A percentile compares a stretch with the other conserved stretches of the same genome.
Conservation (phyloP, 2,797 vertebrate species). For the Danio aesculapii region DNA sequence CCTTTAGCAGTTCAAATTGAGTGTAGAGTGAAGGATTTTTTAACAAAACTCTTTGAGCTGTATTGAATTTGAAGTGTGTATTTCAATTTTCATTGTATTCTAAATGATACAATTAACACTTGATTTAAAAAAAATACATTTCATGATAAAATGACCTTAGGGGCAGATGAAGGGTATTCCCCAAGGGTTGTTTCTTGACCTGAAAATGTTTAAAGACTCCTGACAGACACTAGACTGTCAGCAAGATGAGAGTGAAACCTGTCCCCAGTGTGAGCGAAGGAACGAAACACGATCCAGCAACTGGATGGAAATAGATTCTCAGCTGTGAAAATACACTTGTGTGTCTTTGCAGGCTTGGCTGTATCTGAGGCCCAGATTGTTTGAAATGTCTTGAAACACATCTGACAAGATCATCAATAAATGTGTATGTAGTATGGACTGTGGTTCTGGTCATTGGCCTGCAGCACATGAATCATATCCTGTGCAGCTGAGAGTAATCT, state of each 20-base stretch:
- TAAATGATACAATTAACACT: too few relatives aligned
- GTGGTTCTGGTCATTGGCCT: not conserved
- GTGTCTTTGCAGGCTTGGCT: slow-evolving; percentile 2
- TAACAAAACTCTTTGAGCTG: too few relatives aligned
- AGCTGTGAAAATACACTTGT: not conserved
- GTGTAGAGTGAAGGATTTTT: too few relatives aligned
- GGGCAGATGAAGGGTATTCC: too few relatives aligned
- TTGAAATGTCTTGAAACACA: slow-evolving; percentile 16
- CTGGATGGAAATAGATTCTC: slow-evolving; percentile 39
- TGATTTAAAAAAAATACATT: too few relatives aligned
- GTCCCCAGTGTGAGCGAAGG: slow-evolving; percentile 3
- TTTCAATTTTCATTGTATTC: too few relatives aligned
- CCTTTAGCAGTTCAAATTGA: too few relatives aligned
- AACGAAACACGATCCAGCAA: slow-evolving; percentile 44
- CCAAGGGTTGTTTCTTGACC: not conserved
- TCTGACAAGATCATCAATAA: not conserved
- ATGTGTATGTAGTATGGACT: not conserved
- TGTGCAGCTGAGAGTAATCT: slow-evolving; percentile 34
- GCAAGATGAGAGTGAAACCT: slow-evolving; percentile 11
- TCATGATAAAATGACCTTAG: too few relatives aligned
- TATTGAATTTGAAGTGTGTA: too few relatives aligned
- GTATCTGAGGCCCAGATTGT: not conserved
- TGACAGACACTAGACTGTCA: slow-evolving; percentile 10
- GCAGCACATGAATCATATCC: slow-evolving; percentile 37
- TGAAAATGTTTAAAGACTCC: not conserved